Conservation (phyloP, 37 sponge, comb jelly and placozoan genomes). For the Cladorhizidae sp. region DNA sequence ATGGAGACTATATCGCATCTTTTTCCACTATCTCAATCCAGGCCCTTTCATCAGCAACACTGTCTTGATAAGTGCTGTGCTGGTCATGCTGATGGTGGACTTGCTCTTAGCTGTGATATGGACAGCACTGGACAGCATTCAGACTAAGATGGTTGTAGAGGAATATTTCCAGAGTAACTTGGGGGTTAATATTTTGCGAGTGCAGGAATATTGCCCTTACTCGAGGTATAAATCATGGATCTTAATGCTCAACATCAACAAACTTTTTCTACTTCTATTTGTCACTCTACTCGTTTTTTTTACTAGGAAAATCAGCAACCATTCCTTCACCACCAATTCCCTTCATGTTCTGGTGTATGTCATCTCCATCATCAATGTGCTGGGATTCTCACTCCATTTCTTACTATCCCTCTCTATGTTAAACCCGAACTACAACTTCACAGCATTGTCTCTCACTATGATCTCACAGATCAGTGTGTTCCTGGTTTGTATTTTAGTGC, state of each 20-base stretch:
- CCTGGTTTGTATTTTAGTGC: not conserved
- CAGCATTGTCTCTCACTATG: not conserved
- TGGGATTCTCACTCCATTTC: slow-evolving; percentile 2
- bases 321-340: not conserved
- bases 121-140: not conserved
- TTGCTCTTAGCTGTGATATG: not conserved
- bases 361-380: not conserved
- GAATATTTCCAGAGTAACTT: not conserved
- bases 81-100: not conserved
- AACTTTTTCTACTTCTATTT: not conserved
- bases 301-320: not conserved
- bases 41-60: slow-evolving; percentile 15
- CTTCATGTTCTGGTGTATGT: not conserved
- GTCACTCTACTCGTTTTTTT: not conserved
- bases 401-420: not conserved
- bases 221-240: not conserved
- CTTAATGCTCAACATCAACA: not conserved
- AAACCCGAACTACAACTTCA: not conserved
- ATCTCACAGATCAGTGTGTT: not conserved
- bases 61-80: not conserved
- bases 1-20: slow-evolving; percentile 21
- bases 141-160: too few relatives aligned
- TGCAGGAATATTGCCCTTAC: not conserved
- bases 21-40: slow-evolving; percentile 9
- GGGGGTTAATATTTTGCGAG: not conserved